A percentile compares a stretch with the other conserved stretches of the same genome.
Evolutionary conservation across 2,113 vertebrate species (phyloP).

Genomic region (Panthera uncia): DNA sequence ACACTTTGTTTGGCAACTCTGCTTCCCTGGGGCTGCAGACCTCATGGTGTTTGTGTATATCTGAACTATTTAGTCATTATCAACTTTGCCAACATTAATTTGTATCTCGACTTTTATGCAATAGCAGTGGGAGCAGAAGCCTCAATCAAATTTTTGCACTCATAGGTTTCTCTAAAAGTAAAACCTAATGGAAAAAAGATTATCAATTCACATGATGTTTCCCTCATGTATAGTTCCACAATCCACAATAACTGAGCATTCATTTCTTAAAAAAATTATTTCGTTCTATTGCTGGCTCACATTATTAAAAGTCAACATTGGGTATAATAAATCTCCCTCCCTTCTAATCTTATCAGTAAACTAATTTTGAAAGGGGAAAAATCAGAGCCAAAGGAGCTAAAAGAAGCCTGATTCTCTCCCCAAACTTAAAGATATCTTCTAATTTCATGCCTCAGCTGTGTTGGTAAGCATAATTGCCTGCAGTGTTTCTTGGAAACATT

Average conservation of each 20-base stretch:
- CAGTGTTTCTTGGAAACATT: slow-evolving; percentile 18
- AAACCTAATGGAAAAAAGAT: slow-evolving; percentile 44
- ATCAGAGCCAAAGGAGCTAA: slow-evolving; percentile 38
- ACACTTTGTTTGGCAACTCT: background rate
- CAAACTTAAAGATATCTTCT: slow-evolving; percentile 39
- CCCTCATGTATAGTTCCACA: slow-evolving; percentile 10
- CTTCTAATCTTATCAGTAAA: slow-evolving; percentile 32
- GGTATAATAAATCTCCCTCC: slow-evolving; percentile 38
- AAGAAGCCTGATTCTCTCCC: background rate
- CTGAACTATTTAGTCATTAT: background rate
- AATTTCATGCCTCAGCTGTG: slow-evolving; percentile 67
- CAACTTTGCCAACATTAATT: background rate
- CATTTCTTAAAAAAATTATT: slow-evolving; percentile 46
- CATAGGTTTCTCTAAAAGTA: slow-evolving; percentile 23
- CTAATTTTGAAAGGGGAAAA: slow-evolving; percentile 49
- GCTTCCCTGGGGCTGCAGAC: background rate
- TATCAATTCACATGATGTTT: slow-evolving; percentile 15
- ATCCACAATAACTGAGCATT: slow-evolving; percentile 30
- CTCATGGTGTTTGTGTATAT: background rate
- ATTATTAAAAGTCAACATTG: slow-evolving; percentile 49
- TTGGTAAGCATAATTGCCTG: slow-evolving; percentile 46
- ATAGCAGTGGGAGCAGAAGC: background rate
- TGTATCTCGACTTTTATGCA: background rate
- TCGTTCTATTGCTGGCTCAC: slow-evolving; percentile 43
- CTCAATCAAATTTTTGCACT: slow-evolving; percentile 3